Percentiles rank a stretch among this genome's conserved stretches.
These are phyloP conservation scores for Aradophagus sp. DNA, from an alignment of 1,140 invertebrate species.

Conservation along the genomic window DNA sequence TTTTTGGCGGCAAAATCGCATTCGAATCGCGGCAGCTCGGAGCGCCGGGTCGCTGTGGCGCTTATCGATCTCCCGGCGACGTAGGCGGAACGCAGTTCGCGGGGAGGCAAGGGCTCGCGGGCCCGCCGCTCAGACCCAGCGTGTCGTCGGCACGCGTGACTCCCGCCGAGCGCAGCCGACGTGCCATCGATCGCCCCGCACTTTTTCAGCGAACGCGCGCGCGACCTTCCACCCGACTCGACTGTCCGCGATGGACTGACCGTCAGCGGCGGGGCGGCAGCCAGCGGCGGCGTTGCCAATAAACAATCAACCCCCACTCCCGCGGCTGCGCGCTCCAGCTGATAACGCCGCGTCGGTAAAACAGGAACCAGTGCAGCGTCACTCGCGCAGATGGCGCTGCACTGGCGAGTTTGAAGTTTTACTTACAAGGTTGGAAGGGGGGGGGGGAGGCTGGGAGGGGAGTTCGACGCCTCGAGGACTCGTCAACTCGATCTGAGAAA, in stretches of 20 bases:
- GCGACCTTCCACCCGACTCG: neutral
- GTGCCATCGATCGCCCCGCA: constrained; percentile 44
- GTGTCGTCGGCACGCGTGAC: constrained; percentile 44
- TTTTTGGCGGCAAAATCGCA: neutral
- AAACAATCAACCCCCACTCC: no score
- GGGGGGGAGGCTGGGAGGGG: constrained; percentile 17
- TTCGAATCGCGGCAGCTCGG: neutral
- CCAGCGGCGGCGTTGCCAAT: no score
- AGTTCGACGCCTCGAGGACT: constrained; percentile 20
- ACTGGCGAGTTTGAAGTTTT: constrained; percentile 1
- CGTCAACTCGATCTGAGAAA: constrained; percentile 30
- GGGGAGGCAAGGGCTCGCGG: constrained; percentile 10
- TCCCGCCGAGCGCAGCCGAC: constrained; percentile 31
- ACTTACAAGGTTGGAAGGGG: no score
- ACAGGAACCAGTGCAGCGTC: neutral
- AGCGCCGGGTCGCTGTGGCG: constrained; percentile 25
- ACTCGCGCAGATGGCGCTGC: no score
- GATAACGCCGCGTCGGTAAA: neutral
- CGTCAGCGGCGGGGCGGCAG: neutral
- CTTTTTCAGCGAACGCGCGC: constrained; percentile 14
- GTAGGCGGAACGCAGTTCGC: constrained; percentile 48
- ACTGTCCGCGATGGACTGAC: constrained; percentile 11
- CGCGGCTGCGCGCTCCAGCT: no score
- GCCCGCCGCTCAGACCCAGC: constrained; percentile 22
- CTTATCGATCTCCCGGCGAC: constrained; percentile 56